A percentile compares a stretch with the other conserved stretches of the same genome.
phyloP scores from a whole-genome alignment of 2,888 invertebrate genomes.

The Pachycephus smyrnensis region DNA sequence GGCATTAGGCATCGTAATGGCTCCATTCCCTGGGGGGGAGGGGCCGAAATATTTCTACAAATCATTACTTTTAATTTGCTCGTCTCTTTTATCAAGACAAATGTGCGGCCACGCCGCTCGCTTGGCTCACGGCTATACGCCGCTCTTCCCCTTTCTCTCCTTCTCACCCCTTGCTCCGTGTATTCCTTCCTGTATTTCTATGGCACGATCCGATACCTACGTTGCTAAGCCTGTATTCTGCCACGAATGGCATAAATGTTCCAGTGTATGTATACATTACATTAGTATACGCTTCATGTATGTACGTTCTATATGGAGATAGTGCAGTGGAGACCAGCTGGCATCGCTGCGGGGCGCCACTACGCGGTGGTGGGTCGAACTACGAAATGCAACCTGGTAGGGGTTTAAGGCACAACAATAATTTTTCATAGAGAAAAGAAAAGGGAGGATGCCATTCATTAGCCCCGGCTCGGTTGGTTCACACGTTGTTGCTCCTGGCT shows the following conservation, averaged over 20 bases:
- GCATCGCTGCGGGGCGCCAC: constrained; percentile 23
- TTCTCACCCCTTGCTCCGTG: background rate
- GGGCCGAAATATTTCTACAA: constrained; percentile 64
- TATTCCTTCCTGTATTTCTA: background rate
- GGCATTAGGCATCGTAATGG: constrained; percentile 64
- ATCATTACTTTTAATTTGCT: constrained; percentile 68
- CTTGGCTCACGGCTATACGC: background rate
- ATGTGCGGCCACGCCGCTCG: constrained; percentile 35
- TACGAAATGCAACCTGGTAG: constrained; percentile 28
- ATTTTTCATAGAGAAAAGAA: constrained; percentile 64
- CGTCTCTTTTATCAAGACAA: constrained; percentile 58
- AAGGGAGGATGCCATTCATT: constrained; percentile 64
- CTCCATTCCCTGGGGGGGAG: constrained; percentile 49
- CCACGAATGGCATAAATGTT: background rate
- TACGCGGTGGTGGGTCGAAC: constrained; percentile 27
- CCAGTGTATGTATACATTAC: background rate
- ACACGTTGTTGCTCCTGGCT: constrained; percentile 64
- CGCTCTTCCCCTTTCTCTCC: background rate
- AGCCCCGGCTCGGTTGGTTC: constrained; percentile 64
- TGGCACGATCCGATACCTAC: background rate
- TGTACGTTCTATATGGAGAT: background rate
- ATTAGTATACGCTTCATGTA: background rate
- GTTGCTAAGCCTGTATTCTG: background rate
- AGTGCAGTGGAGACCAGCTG: constrained; percentile 19
- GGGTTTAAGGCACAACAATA: constrained; percentile 53